A percentile compares a stretch with the other conserved stretches of the same genome.
Evolutionary conservation across 2,113 vertebrate genomes (phyloP).

Genomic region (Siniperca knerii): DNA sequence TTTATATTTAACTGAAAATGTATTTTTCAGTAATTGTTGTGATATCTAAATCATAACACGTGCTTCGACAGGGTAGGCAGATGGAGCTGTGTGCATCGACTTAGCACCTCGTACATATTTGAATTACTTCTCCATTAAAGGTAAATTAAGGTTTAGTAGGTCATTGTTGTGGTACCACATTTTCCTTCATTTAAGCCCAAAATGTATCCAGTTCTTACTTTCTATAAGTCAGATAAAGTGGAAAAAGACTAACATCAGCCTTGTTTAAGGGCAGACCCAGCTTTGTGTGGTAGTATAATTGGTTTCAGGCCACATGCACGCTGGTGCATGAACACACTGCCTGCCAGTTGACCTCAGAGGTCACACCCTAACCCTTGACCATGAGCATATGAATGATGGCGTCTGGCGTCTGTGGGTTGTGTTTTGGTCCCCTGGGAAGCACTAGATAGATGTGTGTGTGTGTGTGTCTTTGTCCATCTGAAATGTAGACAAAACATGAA

Average conservation of each 20-base stretch:
- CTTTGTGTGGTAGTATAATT: constrained; percentile 23
- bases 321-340: constrained; percentile 1
- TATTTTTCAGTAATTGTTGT: not conserved
- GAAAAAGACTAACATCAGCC: not conserved
- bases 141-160: not conserved
- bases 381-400: constrained; percentile 53
- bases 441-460: not conserved
- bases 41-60: not conserved
- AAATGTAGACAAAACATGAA: constrained; percentile 43
- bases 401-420: constrained; percentile 51
- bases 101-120: not conserved
- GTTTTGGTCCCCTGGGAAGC: constrained; percentile 38
- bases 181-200: not conserved
- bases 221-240: not conserved
- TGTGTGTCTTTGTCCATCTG: constrained; percentile 2
- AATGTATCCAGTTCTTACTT: not conserved
- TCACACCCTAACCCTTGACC: constrained; percentile 62
- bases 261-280: not conserved
- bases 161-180: not conserved
- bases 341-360: constrained; percentile 50
- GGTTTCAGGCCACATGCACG: constrained; percentile 22
- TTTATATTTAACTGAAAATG: not conserved
- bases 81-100: not conserved
- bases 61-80: not conserved
- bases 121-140: not conserved